phyloP scores from a whole-genome alignment of 2,797 vertebrate genomes.

The Sebastes taczanowskii region DNA sequence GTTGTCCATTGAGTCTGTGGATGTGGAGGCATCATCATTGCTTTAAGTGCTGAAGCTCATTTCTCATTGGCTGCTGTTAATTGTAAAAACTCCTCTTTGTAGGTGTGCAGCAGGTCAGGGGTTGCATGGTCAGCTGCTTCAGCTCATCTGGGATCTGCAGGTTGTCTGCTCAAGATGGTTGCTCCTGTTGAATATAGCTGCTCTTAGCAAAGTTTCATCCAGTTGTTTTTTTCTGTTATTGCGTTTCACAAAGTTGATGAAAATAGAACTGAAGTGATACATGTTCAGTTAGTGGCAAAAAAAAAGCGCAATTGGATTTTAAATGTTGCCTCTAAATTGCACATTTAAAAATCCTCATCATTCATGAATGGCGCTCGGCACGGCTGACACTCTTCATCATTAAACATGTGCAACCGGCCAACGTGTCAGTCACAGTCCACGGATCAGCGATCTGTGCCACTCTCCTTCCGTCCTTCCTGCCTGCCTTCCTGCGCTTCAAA shows the following conservation, averaged over 20 bases:
- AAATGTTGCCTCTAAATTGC: not conserved
- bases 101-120: constrained; percentile 2
- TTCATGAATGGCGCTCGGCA: not conserved
- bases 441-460: not conserved
- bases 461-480: not conserved
- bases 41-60: constrained; percentile 4
- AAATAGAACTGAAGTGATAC: not conserved
- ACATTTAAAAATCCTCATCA: not conserved
- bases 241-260: not conserved
- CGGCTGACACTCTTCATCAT: not conserved
- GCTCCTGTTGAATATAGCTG: not conserved
- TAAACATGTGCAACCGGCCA: not conserved
- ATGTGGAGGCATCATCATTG: not conserved
- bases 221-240: not conserved
- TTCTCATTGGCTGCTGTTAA: constrained; percentile 31
- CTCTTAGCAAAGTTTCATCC: not conserved
- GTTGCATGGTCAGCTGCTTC: not conserved
- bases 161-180: not conserved
- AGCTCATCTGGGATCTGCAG: not conserved
- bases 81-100: not conserved
- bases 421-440: not conserved
- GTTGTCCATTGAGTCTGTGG: constrained; percentile 11
- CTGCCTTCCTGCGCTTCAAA: not conserved
- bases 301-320: not conserved
- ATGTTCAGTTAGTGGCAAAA: not conserved